Conservation (phyloP, 2,888 invertebrate species). For the Epirrhoe tristata region DNA sequence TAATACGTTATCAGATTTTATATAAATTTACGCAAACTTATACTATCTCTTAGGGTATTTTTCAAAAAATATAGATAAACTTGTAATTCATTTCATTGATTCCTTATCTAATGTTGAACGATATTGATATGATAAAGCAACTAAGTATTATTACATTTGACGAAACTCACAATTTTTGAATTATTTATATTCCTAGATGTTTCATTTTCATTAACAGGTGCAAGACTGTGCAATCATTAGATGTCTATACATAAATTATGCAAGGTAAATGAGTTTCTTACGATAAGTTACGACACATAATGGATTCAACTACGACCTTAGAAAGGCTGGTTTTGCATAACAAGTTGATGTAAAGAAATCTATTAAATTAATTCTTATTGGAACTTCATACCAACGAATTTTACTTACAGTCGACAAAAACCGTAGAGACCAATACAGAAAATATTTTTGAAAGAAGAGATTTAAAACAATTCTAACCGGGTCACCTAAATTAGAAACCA, state of each 20-base stretch:
- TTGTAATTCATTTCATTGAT: conserved; percentile 5
- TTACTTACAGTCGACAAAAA: conserved; percentile 8
- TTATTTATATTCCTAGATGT: conserved; percentile 2
- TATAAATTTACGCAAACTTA: conserved; percentile 2
- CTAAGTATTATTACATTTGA: not conserved
- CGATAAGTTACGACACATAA: conserved; percentile 55
- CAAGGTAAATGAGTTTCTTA: conserved; percentile 56
- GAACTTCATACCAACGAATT: conserved; percentile 18
- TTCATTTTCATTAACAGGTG: conserved; percentile 35
- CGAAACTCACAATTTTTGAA: not conserved
- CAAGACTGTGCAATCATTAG: conserved; percentile 46
- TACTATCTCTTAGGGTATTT: not conserved
- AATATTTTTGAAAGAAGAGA: not conserved
- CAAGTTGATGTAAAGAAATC: conserved; percentile 39
- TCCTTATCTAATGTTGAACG: conserved; percentile 1
- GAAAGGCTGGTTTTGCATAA: conserved; percentile 59
- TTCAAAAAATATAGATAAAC: not conserved
- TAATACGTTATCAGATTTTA: conserved; percentile 3
- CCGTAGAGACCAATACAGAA: conserved; percentile 2
- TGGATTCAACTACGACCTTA: conserved; percentile 65
- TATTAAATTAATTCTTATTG: conserved; percentile 34
- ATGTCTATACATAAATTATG: conserved; percentile 50
- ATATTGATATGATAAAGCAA: conserved; percentile 4
- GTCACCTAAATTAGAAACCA: not conserved
- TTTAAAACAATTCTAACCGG: not conserved